Percentiles rank a stretch among this genome's conserved stretches.
These are phyloP conservation scores for Copsychus sechellarum DNA, from an alignment of 2,113 vertebrate genomes.

Conservation along the genomic window DNA sequence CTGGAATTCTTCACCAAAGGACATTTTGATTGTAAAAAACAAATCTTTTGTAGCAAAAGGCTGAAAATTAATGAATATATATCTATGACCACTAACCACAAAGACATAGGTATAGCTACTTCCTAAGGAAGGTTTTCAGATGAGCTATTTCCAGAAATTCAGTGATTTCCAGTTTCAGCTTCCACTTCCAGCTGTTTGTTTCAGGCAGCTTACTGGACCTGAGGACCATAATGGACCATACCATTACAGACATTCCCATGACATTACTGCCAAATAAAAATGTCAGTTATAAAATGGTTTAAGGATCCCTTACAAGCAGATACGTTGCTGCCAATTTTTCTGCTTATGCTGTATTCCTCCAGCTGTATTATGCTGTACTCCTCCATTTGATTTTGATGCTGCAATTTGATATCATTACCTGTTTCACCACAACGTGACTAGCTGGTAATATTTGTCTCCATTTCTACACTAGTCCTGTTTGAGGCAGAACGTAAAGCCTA, in stretches of 20 bases:
- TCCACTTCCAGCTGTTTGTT: background rate
- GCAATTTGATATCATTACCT: background rate
- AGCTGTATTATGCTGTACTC: no score
- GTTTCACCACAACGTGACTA: background rate
- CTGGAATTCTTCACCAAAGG: background rate
- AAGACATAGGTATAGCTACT: background rate
- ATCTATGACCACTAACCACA: background rate
- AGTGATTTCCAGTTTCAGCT: background rate
- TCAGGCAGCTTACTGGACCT: background rate
- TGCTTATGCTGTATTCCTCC: background rate
- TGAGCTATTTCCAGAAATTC: background rate
- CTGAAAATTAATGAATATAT: background rate
- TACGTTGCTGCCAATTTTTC: background rate
- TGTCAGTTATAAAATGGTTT: background rate
- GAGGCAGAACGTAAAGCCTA: background rate
- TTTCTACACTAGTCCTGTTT: background rate
- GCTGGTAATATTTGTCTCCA: background rate
- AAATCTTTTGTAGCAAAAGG: background rate
- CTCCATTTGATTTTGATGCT: background rate
- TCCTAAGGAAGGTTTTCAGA: background rate
- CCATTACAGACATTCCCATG: accelerated
- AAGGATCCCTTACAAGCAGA: background rate
- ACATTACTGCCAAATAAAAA: background rate
- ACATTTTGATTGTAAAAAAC: background rate
- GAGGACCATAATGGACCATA: background rate